Evolutionary conservation across 2,888 invertebrate species (phyloP).

Genomic region (Cyaniris semiargus): DNA sequence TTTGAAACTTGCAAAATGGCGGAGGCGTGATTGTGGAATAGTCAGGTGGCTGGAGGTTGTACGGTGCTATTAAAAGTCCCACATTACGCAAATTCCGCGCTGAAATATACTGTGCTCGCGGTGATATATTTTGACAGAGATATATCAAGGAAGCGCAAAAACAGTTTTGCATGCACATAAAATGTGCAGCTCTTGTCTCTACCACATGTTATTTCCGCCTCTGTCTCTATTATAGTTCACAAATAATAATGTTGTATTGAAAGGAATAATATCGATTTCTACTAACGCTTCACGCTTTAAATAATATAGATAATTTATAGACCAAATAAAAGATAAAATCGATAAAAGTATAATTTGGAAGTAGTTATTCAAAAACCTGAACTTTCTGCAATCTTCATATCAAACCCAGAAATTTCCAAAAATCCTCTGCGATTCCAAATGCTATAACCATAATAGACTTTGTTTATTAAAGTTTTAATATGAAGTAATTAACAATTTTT

Average conservation of each 20-base stretch:
- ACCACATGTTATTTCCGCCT: not conserved
- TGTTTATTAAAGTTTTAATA: not conserved
- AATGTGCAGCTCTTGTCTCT: constrained; percentile 7
- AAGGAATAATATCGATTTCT: not conserved
- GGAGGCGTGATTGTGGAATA: constrained; percentile 59
- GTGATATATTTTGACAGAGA: constrained; percentile 16
- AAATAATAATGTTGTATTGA: not conserved
- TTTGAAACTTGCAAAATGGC: constrained; percentile 67
- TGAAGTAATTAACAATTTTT: not conserved
- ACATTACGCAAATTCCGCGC: constrained; percentile 45
- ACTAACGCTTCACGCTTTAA: not conserved
- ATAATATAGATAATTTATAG: no score
- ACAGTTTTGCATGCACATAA: constrained; percentile 13
- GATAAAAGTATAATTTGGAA: no score
- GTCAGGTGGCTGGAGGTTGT: constrained; percentile 55
- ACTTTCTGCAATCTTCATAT: no score
- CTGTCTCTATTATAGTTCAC: not conserved
- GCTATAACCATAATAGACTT: not conserved
- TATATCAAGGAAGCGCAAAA: not conserved
- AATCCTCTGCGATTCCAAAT: not conserved
- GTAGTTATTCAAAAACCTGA: no score
- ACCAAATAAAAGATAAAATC: no score
- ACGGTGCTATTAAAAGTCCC: constrained; percentile 66
- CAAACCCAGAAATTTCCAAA: no score
- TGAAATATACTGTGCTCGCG: not conserved